Evolutionary conservation across 2,797 vertebrate genomes (phyloP), one percentile per base, ranked within the genome.

Genomic region (Betta splendens): DNA sequence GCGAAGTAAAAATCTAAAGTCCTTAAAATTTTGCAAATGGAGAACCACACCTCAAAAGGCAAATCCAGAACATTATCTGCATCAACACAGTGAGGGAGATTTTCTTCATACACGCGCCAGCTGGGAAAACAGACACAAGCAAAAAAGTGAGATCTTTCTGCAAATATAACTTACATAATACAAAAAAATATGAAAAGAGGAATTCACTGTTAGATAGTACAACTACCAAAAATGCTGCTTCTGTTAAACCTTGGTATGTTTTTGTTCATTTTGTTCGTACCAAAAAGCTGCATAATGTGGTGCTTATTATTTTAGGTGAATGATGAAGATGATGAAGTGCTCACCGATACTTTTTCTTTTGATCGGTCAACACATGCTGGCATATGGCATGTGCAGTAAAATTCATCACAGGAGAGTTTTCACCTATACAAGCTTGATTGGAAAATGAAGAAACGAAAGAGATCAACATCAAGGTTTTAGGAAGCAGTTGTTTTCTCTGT

Each of bases 11-110:
- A 82, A 68, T 85, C 71, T 1, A 23, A 45, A 0, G 3, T 3
- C 44, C 83, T 87, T 50, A 77, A 74, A 56, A 82, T 83, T n/a
- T n/a, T n/a, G n/a, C n/a, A n/a, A n/a, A n/a, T n/a, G 22, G 81
- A 85, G 43, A 88, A 87, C 2, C 20, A 50, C 57, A 80, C 69
- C 44, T 84, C 80, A 70, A 1, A 0, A 0, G 84, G 83, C 16
- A 85, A 42, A 17, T 22, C 37, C 3, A 15, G 0, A n/a, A 7
- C 37, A 10, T 0, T 4, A 0, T 65, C 23, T 26, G 32, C 15
- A 43, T 73, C 60, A 0, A 88, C 40, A 36, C 0, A 5, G 46
- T 81, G 73, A 2, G 84, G 75, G 0, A 84, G 4, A 57, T 64
- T 69, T 25, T 75, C 59, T 5, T 0, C 1, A 51, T 68, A 81